These are phyloP conservation scores for Drosophila aff. DNA, from an alignment of 1,140 invertebrate species.

Conservation along the genomic window DNA sequence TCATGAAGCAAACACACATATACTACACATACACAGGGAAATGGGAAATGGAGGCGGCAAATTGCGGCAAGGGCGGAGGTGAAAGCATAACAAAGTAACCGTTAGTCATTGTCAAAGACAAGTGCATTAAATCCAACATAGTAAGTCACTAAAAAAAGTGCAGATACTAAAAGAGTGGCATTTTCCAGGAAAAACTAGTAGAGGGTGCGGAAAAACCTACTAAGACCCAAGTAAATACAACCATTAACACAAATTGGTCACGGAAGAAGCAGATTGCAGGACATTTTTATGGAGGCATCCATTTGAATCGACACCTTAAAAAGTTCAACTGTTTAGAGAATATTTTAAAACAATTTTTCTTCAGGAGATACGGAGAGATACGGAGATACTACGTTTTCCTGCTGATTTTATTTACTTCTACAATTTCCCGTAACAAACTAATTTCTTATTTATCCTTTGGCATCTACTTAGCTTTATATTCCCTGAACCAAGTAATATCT, in stretches of 20 bases:
- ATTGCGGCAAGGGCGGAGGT: not conserved
- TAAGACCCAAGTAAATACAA: not conserved
- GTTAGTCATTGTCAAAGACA: conserved; percentile 61
- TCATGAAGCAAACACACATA: conserved; percentile 66
- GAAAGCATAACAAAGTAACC: conserved; percentile 49
- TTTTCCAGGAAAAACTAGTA: conserved; percentile 4
- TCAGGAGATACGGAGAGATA: too few relatives aligned
- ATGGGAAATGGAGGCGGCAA: not conserved
- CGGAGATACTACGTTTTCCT: not conserved
- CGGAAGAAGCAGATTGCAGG: not conserved
- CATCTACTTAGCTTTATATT: conserved; percentile 5
- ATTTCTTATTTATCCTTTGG: conserved; percentile 6
- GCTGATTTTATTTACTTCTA: not conserved
- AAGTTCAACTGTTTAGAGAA: not conserved
- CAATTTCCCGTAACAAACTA: not conserved
- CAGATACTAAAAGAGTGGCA: conserved; percentile 12
- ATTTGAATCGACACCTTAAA: not conserved
- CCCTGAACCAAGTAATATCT: conserved; percentile 6
- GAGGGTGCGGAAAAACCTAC: not conserved
- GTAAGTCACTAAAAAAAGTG: conserved; percentile 34
- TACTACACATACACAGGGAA: not conserved
- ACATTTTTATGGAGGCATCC: not conserved
- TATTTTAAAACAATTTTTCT: not conserved
- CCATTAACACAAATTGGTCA: conserved; percentile 42
- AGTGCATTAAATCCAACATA: conserved; percentile 55